Percentiles rank a stretch among this genome's conserved stretches.
Evolutionary conservation across 2,113 vertebrate genomes (phyloP).

Genomic region (Bagarius yarrelli): DNA sequence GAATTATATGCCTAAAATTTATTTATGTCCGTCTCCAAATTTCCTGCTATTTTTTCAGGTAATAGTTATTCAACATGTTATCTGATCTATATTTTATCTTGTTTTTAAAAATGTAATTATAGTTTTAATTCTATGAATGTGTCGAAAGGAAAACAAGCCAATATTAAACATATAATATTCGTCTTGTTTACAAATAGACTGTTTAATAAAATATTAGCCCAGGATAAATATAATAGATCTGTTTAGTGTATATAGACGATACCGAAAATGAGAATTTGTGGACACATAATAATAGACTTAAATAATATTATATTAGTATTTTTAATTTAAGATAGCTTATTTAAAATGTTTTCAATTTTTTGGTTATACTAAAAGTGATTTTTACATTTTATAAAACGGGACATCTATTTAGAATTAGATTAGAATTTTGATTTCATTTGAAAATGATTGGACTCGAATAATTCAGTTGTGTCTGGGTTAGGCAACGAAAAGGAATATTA

Average conservation of each 20-base stretch:
- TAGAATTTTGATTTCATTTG: not conserved
- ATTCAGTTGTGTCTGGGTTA: not conserved
- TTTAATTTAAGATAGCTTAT: not conserved
- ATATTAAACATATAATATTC: not conserved
- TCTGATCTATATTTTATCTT: not conserved
- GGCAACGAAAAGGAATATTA: not conserved
- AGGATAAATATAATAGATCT: not conserved
- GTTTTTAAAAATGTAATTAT: too few species aligned
- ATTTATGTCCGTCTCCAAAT: too few species aligned
- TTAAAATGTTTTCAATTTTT: not conserved
- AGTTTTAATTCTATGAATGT: too few species aligned
- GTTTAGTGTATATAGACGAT: not conserved
- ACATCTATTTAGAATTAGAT: too few species aligned
- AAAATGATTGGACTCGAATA: not conserved
- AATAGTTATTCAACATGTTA: not conserved
- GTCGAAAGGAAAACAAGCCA: too few species aligned
- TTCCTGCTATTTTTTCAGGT: not conserved
- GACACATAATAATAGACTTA: not conserved
- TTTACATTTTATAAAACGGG: not conserved
- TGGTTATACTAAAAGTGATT: not conserved
- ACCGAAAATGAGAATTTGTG: not conserved
- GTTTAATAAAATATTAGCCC: not conserved
- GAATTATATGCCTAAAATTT: not conserved
- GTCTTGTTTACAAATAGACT: not conserved
- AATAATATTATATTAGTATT: not conserved